A percentile compares a stretch with the other conserved stretches of the same genome.
Evolutionary conservation across 2,113 vertebrate species (phyloP).

Genomic region (Nipponia nippon): DNA sequence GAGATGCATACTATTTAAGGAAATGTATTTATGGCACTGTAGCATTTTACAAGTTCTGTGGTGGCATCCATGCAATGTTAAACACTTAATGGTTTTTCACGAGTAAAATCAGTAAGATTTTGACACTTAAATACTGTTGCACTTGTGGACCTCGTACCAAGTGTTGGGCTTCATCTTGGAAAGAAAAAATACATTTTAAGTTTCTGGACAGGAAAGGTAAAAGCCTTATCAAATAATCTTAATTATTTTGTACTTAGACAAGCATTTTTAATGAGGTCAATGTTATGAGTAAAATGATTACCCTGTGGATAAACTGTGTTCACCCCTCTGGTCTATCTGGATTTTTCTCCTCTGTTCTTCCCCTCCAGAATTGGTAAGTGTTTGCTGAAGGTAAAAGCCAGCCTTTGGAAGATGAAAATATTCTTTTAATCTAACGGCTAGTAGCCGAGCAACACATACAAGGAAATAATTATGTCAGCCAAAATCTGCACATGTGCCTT

Average conservation of each 20-base stretch:
- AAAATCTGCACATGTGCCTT: neutral
- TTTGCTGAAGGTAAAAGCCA: slow-evolving; percentile 3
- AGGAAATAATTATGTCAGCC: neutral
- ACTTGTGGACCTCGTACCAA: neutral
- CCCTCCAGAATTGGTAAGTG: neutral
- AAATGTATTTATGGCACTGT: slow-evolving; percentile 14
- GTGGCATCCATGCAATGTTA: neutral
- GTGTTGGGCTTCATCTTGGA: neutral
- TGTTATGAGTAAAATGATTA: neutral
- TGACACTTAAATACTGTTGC: neutral
- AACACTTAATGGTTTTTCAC: neutral
- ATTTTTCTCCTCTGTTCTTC: neutral
- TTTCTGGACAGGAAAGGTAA: neutral
- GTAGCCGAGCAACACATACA: neutral
- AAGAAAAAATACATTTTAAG: neutral
- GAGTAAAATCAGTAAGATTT: neutral
- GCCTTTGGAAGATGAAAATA: neutral
- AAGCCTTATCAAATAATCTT: neutral
- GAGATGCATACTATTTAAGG: neutral
- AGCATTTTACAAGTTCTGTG: neutral
- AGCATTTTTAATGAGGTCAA: neutral
- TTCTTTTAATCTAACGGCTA: neutral
- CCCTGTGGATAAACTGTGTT: neutral
- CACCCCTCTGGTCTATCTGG: neutral
- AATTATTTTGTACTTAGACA: neutral